These are phyloP conservation scores for Drosophila limbata DNA, from an alignment of 2,888 invertebrate species.

Conservation along the genomic window DNA sequence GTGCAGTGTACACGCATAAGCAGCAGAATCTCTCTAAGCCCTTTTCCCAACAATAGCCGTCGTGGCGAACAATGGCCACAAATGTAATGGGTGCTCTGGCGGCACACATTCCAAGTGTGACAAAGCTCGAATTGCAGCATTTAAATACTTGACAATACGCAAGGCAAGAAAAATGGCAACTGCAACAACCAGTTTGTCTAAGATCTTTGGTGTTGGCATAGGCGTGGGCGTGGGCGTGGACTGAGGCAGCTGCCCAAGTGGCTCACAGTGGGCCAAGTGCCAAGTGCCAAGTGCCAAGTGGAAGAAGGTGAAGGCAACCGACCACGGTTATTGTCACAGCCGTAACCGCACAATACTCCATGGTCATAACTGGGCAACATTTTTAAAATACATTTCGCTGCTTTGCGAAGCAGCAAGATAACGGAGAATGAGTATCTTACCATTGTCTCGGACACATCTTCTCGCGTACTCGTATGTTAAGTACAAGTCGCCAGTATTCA, in stretches of 20 bases:
- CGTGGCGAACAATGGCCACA: conserved; percentile 63
- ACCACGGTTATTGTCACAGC: conserved; percentile 44
- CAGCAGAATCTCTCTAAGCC: conserved; percentile 47
- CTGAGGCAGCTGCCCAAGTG: conserved; percentile 39
- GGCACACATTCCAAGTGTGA: conserved; percentile 62
- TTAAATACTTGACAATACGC: conserved; percentile 74
- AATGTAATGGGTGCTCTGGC: conserved; percentile 62
- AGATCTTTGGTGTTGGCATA: conserved; percentile 15
- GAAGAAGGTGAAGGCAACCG: conserved; percentile 52
- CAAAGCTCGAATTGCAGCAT: conserved; percentile 73
- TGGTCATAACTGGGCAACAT: conserved; percentile 11
- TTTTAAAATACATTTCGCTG: conserved; percentile 10
- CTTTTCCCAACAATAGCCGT: conserved; percentile 60
- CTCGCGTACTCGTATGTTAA: neutral
- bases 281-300: conserved; percentile 43
- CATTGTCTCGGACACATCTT: conserved; percentile 4
- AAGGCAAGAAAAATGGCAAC: conserved; percentile 33
- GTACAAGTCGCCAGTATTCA: conserved; percentile 1
- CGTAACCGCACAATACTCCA: conserved; percentile 18
- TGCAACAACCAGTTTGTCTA: conserved; percentile 34
- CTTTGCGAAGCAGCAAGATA: conserved; percentile 1
- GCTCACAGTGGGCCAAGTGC: conserved; percentile 42
- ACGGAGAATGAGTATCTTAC: neutral
- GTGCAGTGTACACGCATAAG: conserved; percentile 10
- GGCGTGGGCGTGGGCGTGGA: conserved; percentile 2